Evolutionary conservation across 2,888 invertebrate species (phyloP), one percentile per base, ranked within the genome.

Genomic region (Iphiclides podalirius): DNA sequence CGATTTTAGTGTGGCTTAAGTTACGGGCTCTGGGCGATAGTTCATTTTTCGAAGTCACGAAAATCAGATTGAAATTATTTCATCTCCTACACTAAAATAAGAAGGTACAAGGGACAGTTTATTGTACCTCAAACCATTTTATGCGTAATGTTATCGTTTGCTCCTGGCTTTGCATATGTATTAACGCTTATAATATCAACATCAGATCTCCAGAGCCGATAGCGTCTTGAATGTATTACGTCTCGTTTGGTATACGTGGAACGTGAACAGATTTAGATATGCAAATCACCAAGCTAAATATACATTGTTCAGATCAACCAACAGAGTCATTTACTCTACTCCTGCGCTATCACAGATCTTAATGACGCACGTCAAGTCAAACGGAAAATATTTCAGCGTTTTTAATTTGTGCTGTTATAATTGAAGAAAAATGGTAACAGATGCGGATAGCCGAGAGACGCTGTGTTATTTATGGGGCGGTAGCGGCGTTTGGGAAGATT

Each of bases 181-280:
- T 39, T 52, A 53, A 54, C 49, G 52, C 48, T 54, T 50, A 54
- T 52, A 57, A n/a, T 31, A 6, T 59, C 61, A 61, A 54, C 53
- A 60, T 54, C 54, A 61, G 57, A 55, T 58, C 55, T 61, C 54
- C 48, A 52, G 49, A 54, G 53, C 48, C 48, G 52, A 56, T 58
- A 52, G 37, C 41, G 49, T 53, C 52, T 58, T 46, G 43, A 46
- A 48, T 42, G 41, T 42, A 52, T 58, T 52, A 55, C 55, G 52
- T 52, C 53, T 55, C 49, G 53, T 54, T 48, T 31, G 16, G 23
- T 58, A 52, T 49, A 59, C 51, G 47, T 48, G 47, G 45, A 49
- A 53, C 53, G 33, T 47, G 43, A 46, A 44, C 40, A 52, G 38
- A 56, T 56, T 50, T 50, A 53, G 53, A 53, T 56, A 53, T 49